These are phyloP conservation scores for Drosophila subsilvestris DNA, from an alignment of 2,888 invertebrate genomes.

Conservation along the genomic window DNA sequence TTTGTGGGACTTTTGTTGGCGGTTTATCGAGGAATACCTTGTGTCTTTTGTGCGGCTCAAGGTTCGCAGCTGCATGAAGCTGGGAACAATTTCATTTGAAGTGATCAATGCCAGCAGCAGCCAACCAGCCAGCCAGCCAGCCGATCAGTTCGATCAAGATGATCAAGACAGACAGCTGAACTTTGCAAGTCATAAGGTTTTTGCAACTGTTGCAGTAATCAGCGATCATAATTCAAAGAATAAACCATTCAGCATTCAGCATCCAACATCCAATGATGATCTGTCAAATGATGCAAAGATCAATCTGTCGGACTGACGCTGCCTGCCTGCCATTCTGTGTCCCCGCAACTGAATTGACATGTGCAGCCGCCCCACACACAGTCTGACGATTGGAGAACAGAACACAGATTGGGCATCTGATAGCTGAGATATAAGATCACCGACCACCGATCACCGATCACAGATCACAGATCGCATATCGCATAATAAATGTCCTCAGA, in stretches of 20 bases:
- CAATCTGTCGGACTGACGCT: conserved; percentile 1
- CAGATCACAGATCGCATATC: conserved; percentile 18
- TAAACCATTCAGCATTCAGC: neutral
- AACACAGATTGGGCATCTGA: neutral
- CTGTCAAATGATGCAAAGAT: conserved; percentile 3
- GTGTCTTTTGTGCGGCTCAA: conserved; percentile 12
- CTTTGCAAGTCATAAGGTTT: conserved; percentile 23
- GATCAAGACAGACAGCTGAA: conserved; percentile 1
- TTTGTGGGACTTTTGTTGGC: no score
- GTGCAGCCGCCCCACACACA: conserved; percentile 18
- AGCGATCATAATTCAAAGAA: conserved; percentile 21
- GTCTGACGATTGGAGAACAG: conserved; percentile 4
- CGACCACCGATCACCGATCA: conserved; percentile 20
- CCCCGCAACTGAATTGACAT: conserved; percentile 9
- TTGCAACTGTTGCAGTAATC: conserved; percentile 9
- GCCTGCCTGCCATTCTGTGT: conserved; percentile 5
- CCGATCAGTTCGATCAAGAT: conserved; percentile 1
- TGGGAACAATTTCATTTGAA: conserved; percentile 5
- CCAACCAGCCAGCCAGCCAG: no score
- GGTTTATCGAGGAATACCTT: no score
- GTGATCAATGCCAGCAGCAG: conserved; percentile 2
- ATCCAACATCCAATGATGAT: neutral
- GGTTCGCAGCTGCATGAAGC: neutral
- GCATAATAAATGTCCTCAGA: conserved; percentile 72
- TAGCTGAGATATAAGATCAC: conserved; percentile 3